Conservation (phyloP, 2,113 vertebrate genomes). For the Apus apus region DNA sequence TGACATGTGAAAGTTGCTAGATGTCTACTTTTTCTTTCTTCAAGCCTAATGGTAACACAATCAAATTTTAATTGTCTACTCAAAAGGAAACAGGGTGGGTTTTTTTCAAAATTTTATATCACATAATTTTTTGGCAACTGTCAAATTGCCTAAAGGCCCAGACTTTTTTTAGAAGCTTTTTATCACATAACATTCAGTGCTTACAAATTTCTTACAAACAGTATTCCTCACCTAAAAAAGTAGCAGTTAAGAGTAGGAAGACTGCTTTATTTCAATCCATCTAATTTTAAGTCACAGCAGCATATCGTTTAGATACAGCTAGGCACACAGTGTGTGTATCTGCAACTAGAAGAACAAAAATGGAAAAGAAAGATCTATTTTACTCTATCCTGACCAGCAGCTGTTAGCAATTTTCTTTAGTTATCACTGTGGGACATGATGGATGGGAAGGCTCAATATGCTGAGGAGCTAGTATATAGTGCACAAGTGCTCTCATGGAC, state of each 20-base stretch:
- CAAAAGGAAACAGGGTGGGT: background rate
- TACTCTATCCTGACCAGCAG: constrained; percentile 32
- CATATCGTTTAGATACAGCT: background rate
- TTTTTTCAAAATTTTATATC: background rate
- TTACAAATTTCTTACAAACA: background rate
- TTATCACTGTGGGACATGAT: constrained; percentile 42
- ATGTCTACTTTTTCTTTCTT: background rate
- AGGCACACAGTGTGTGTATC: background rate
- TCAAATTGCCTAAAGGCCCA: background rate
- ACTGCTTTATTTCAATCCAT: background rate
- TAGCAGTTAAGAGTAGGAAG: background rate
- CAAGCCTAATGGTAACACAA: background rate
- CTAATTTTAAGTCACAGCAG: constrained; percentile 5
- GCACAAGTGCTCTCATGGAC: constrained; percentile 31
- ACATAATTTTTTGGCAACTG: background rate
- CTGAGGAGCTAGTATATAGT: background rate
- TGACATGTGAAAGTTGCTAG: background rate
- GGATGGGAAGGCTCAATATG: constrained; percentile 35
- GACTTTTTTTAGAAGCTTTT: background rate
- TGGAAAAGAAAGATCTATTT: constrained; percentile 12
- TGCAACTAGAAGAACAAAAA: background rate
- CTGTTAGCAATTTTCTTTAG: constrained; percentile 56
- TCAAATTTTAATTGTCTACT: background rate
- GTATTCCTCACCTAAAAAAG: background rate
- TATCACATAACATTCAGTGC: background rate